These are phyloP conservation scores for Epicampocera succincta DNA, from an alignment of 2,888 invertebrate species.

Conservation along the genomic window DNA sequence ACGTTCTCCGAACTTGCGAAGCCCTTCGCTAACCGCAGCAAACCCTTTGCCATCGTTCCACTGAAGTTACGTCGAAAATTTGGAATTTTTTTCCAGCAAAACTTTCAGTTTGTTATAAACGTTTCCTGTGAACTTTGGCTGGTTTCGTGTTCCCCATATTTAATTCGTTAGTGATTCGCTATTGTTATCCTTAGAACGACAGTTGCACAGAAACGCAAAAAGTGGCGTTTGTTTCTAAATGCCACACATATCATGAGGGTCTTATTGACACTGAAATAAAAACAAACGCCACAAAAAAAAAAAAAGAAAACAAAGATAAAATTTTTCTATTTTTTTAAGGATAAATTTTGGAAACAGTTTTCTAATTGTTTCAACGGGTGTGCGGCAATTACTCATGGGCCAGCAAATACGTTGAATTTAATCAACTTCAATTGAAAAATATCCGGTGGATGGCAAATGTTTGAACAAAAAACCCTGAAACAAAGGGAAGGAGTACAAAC, in stretches of 20 bases:
- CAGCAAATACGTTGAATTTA: conserved; percentile 61
- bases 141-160: background rate
- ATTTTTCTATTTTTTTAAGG: conserved; percentile 35
- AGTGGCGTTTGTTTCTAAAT: conserved; percentile 39
- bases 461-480: background rate
- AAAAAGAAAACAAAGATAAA: conserved; percentile 30
- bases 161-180: conserved; percentile 55
- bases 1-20: conserved; percentile 13
- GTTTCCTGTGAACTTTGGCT: conserved; percentile 48
- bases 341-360: conserved; percentile 38
- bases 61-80: background rate
- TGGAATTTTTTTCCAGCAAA: too few relatives aligned
- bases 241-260: conserved; percentile 60
- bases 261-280: conserved; percentile 59
- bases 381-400: conserved; percentile 60
- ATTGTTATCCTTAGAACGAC: conserved; percentile 53
- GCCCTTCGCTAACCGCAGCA: conserved; percentile 46
- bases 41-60: conserved; percentile 7
- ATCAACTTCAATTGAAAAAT: conserved; percentile 59
- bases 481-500: background rate
- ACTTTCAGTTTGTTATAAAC: conserved; percentile 43
- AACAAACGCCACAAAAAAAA: conserved; percentile 31
- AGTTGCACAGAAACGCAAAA: background rate
- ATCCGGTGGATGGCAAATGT: conserved; percentile 49
- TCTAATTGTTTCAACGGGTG: conserved; percentile 67